A percentile compares a stretch with the other conserved stretches of the same genome.
Evolutionary conservation across 2,113 vertebrate genomes (phyloP).

Genomic region (Myrmophylax atrothorax): DNA sequence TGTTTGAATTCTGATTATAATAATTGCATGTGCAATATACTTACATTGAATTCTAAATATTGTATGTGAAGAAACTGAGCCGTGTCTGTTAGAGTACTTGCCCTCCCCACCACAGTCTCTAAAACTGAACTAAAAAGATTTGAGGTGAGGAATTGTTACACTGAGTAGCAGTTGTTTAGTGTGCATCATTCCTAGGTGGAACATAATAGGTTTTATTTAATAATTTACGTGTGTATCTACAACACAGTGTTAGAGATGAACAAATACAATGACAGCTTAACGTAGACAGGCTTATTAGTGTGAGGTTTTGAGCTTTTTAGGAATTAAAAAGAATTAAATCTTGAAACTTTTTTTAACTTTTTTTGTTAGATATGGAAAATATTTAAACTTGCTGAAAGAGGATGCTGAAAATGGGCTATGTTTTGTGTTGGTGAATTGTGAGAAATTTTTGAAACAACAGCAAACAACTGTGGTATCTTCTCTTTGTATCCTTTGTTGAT

Average conservation of each 20-base stretch:
- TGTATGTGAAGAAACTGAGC: not conserved
- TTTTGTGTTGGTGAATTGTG: constrained; percentile 81
- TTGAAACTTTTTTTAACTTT: not conserved
- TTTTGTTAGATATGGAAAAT: constrained; percentile 84
- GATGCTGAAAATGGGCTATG: constrained; percentile 73
- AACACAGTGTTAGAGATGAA: not conserved
- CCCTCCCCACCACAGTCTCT: not conserved
- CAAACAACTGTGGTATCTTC: constrained; percentile 69
- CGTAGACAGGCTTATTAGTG: not conserved
- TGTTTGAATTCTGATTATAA: not conserved
- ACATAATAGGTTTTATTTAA: not conserved
- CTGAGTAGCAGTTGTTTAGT: not conserved
- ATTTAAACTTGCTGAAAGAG: constrained; percentile 79
- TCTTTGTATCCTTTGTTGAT: constrained; percentile 86
- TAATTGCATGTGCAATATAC: not conserved
- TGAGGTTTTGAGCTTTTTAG: not conserved
- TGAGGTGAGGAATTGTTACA: not conserved
- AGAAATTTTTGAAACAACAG: constrained; percentile 83
- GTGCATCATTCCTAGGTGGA: not conserved
- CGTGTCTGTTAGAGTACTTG: fast-evolving
- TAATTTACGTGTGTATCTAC: not conserved
- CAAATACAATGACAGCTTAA: not conserved
- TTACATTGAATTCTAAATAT: not conserved
- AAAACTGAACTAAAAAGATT: not conserved
- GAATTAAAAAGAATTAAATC: not conserved